Conservation (phyloP, 2,797 vertebrate genomes). For the Tapera naevia region DNA sequence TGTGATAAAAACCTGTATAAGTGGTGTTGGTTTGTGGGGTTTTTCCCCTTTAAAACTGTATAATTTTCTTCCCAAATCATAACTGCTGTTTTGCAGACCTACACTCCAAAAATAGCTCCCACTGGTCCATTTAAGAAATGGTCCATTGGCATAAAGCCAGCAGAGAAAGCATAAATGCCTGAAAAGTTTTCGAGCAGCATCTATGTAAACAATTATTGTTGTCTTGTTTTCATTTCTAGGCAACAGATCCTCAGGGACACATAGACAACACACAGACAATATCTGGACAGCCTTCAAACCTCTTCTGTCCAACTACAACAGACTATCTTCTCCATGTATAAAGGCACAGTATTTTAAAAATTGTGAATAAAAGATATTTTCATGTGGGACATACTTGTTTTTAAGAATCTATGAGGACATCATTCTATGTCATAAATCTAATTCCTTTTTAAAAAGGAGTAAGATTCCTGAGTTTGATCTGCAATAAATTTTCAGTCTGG, state of each 20-base stretch:
- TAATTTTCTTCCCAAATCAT: background rate
- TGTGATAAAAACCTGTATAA: background rate
- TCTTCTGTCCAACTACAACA: background rate
- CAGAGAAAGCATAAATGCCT: background rate
- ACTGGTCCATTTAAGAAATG: background rate
- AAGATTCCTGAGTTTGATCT: background rate
- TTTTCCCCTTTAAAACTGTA: background rate
- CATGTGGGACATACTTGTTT: background rate
- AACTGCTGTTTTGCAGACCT: background rate
- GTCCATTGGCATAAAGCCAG: background rate
- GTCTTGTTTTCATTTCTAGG: slow-evolving; percentile 55
- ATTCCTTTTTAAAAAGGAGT: background rate
- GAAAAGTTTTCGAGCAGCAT: slow-evolving; percentile 21
- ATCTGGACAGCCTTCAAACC: background rate
- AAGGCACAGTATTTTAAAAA: background rate
- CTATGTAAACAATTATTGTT: slow-evolving; percentile 46
- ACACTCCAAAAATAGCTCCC: background rate
- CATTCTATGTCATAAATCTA: background rate
- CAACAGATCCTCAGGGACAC: slow-evolving; percentile 32
- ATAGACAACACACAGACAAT: background rate
- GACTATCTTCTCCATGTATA: background rate
- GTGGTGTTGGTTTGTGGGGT: background rate
- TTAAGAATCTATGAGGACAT: background rate
- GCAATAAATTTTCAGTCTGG: background rate
- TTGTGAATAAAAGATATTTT: background rate